Conservation (phyloP, 2,797 vertebrate species). For the Pangasius macronema region DNA sequence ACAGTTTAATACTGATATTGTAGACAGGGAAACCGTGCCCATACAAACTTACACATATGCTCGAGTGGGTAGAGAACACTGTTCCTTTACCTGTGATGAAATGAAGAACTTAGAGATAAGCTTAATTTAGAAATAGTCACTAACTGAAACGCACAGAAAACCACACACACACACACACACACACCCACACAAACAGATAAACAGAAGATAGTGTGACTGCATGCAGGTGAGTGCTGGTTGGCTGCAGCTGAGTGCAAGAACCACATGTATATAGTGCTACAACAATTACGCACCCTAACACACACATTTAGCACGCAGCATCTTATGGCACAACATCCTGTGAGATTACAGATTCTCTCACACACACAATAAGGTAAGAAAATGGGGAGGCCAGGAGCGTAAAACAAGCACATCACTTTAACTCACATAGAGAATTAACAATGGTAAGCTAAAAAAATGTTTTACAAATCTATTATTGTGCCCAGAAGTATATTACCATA, state of each 20-base stretch:
- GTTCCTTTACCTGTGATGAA: neutral
- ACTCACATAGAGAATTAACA: neutral
- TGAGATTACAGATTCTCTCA: neutral
- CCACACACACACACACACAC: neutral
- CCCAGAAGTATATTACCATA: neutral
- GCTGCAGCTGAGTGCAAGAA: slow-evolving; percentile 19
- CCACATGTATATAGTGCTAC: slow-evolving; percentile 19
- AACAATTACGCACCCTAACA: slow-evolving; percentile 10
- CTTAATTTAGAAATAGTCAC: slow-evolving; percentile 13
- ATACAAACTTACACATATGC: neutral
- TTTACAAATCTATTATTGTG: neutral
- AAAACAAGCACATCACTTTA: neutral
- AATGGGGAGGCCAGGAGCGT: neutral
- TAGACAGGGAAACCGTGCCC: neutral
- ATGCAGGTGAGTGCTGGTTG: slow-evolving; percentile 32
- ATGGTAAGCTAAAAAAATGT: neutral
- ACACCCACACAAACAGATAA: neutral
- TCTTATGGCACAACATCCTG: neutral
- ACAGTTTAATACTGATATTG: no score
- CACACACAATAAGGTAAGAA: neutral
- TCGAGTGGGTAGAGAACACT: slow-evolving; percentile 57
- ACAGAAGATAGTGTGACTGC: neutral
- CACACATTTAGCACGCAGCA: slow-evolving; percentile 16
- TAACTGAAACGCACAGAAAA: neutral
- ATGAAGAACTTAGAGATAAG: neutral